Evolutionary conservation across 2,797 vertebrate genomes (phyloP).

Genomic region (Sarcoramphus papa): DNA sequence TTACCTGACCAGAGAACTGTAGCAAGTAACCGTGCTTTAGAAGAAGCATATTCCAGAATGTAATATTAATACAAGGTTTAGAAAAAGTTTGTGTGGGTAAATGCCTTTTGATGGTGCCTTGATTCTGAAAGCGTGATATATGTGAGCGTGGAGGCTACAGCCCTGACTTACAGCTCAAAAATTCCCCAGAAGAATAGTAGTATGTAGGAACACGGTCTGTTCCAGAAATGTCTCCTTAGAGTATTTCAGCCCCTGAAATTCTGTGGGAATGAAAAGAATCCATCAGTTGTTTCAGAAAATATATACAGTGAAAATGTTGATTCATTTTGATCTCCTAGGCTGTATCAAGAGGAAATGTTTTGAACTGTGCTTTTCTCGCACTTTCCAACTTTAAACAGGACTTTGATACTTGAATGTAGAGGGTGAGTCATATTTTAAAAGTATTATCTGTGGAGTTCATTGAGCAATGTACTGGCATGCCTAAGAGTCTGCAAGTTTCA

Average conservation of each 20-base stretch:
- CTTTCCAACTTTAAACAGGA: not conserved
- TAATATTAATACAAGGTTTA: not conserved
- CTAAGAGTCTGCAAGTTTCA: not conserved
- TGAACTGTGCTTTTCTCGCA: not conserved
- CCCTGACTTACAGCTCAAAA: not conserved
- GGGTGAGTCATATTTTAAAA: not conserved
- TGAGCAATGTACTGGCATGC: not conserved
- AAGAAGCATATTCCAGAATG: not conserved
- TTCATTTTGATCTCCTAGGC: not conserved
- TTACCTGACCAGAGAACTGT: not conserved
- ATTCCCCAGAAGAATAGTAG: not conserved
- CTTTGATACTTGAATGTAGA: not conserved
- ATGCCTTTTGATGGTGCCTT: not conserved
- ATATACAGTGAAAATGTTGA: not conserved
- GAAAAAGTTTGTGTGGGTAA: not conserved
- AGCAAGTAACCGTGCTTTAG: not conserved
- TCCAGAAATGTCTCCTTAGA: not conserved
- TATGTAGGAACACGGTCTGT: not conserved
- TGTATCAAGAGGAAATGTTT: not conserved
- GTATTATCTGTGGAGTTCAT: not conserved
- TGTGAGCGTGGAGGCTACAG: not conserved
- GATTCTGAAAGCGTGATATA: not conserved
- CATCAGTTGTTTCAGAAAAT: constrained; percentile 2
- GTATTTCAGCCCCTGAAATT: not conserved
- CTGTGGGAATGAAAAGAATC: not conserved